Evolutionary conservation across 2,888 invertebrate species (phyloP).

Genomic region (Pandemis corylana): DNA sequence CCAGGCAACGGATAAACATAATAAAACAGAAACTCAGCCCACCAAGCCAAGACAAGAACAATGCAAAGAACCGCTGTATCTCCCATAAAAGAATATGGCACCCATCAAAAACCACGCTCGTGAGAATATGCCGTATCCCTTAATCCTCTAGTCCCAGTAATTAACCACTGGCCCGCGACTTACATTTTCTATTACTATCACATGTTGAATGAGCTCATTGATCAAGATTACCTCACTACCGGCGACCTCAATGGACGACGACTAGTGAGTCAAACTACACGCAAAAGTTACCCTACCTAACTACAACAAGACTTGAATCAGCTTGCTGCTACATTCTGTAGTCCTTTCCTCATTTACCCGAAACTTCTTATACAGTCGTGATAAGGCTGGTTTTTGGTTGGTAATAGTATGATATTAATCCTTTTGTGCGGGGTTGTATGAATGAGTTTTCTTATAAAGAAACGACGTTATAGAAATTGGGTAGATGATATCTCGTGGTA

Average conservation of each 20-base stretch:
- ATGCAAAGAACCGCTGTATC: background rate
- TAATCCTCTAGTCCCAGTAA: constrained; percentile 33
- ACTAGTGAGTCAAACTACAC: background rate
- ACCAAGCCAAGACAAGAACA: background rate
- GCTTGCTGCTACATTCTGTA: background rate
- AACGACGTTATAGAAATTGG: constrained; percentile 35
- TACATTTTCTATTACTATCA: constrained; percentile 36
- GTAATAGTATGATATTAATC: constrained; percentile 31
- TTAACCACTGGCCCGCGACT: constrained; percentile 32
- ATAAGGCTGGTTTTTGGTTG: constrained; percentile 30
- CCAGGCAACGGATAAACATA: too few relatives aligned
- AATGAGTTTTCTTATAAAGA: constrained; percentile 34
- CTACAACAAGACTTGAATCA: constrained; percentile 6
- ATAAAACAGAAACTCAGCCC: background rate
- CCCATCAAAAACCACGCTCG: background rate
- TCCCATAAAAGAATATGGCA: background rate
- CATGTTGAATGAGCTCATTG: constrained; percentile 39
- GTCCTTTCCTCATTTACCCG: constrained; percentile 8
- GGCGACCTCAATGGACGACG: constrained; percentile 28
- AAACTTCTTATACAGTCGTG: constrained; percentile 19
- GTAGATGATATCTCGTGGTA: constrained; percentile 32
- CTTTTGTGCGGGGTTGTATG: constrained; percentile 25
- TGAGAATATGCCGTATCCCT: constrained; percentile 19
- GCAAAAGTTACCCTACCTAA: background rate
- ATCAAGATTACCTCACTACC: constrained; percentile 37